Conservation (phyloP, 2,888 invertebrate genomes). For the Eupelmus urozonus region DNA sequence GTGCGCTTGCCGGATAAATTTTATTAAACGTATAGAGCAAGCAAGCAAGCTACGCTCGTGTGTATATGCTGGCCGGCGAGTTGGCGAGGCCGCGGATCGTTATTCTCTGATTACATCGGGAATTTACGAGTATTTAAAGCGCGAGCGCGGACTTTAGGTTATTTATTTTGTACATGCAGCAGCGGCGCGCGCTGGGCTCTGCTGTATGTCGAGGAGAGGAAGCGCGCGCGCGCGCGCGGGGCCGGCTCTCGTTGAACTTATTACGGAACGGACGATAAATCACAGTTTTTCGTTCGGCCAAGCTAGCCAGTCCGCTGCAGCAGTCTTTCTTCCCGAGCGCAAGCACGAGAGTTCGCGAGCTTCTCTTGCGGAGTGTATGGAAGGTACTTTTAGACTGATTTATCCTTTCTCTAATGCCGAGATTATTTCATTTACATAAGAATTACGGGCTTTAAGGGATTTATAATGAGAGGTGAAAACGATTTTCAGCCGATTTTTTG, state of each 20-base stretch:
- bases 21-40: constrained; percentile 42
- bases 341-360: too few species aligned
- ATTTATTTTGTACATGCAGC: constrained; percentile 56
- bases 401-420: background rate
- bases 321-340: background rate
- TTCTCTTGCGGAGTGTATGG: background rate
- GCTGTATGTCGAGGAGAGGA: constrained; percentile 35
- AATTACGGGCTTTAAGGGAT: background rate
- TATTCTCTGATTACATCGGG: constrained; percentile 65
- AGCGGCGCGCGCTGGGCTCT: background rate
- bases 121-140: constrained; percentile 65
- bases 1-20: constrained; percentile 23
- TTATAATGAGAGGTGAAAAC: constrained; percentile 9
- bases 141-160: constrained; percentile 56
- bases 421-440: constrained; percentile 42
- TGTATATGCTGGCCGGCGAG: background rate
- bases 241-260: constrained; percentile 51
- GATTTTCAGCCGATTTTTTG: constrained; percentile 25
- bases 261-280: constrained; percentile 52
- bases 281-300: constrained; percentile 34
- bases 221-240: constrained; percentile 9
- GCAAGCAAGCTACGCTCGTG: background rate
- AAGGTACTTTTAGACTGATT: background rate
- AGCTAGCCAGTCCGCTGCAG: background rate
- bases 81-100: constrained; percentile 57